A percentile compares a stretch with the other conserved stretches of the same genome.
phyloP scores from a whole-genome alignment of 1,140 invertebrate genomes.

The Halesus radiatus region DNA sequence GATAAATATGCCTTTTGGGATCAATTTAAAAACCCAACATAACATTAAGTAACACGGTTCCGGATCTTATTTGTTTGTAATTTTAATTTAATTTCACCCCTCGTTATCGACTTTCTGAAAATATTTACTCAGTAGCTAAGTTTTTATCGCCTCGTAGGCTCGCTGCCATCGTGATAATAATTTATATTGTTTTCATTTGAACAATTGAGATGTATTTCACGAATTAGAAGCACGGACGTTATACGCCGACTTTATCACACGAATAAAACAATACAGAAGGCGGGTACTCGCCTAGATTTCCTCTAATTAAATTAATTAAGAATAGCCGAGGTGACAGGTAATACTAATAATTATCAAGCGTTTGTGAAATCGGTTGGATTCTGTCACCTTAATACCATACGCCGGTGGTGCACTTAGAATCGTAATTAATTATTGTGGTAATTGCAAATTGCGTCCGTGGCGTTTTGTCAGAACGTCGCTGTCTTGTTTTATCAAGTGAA shows the following conservation, averaged over 20 bases:
- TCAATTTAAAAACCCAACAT: too few species aligned
- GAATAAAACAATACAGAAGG: not conserved
- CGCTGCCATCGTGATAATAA: too few species aligned
- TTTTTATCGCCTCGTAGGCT: too few species aligned
- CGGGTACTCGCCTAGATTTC: not conserved
- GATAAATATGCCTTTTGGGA: too few species aligned
- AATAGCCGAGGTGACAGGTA: not conserved
- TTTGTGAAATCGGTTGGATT: conserved; percentile 8
- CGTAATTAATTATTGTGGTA: not conserved
- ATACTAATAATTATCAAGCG: conserved; percentile 1
- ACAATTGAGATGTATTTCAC: too few species aligned
- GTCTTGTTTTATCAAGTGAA: not conserved
- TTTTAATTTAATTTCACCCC: too few species aligned
- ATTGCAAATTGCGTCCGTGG: not conserved
- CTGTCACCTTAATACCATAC: conserved; percentile 11
- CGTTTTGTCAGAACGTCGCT: not conserved
- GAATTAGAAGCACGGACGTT: too few species aligned
- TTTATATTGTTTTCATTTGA: too few species aligned
- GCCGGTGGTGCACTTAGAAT: not conserved
- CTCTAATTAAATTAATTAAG: conserved; percentile 29
- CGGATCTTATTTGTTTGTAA: too few species aligned
- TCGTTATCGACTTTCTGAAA: too few species aligned
- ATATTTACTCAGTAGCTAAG: too few species aligned
- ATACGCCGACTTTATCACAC: not conserved
- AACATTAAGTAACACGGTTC: too few species aligned